phyloP scores from a whole-genome alignment of 30 jellyfish, hydroid and myxozoan species.

The Hydra vulgaris region DNA sequence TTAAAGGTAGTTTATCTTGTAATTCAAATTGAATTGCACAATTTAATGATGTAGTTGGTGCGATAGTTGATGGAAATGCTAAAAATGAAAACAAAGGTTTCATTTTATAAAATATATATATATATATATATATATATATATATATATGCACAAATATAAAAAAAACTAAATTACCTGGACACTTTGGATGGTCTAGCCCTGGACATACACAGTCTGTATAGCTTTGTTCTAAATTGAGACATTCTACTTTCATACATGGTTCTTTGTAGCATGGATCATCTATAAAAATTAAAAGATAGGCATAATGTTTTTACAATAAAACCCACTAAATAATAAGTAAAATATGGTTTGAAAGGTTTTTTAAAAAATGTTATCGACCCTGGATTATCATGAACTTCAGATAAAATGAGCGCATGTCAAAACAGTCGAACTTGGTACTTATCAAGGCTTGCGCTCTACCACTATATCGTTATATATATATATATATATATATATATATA shows the following conservation, averaged over 20 bases:
- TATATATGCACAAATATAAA: not conserved
- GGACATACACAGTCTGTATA: conserved; percentile 60
- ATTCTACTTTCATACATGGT: conserved; percentile 4
- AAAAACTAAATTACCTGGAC: conserved; percentile 36
- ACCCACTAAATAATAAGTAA: too few species aligned
- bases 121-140: too few species aligned
- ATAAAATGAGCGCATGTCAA: too few species aligned
- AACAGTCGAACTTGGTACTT: too few species aligned
- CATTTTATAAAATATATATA: too few species aligned
- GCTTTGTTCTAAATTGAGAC: conserved; percentile 4
- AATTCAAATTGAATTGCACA: not conserved
- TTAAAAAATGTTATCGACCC: too few species aligned
- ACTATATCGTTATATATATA: too few species aligned
- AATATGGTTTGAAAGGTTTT: too few species aligned
- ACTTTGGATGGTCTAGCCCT: conserved; percentile 21
- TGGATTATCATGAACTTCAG: too few species aligned
- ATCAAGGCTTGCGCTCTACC: too few species aligned
- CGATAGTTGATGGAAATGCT: not conserved
- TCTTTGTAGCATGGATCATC: conserved; percentile 19
- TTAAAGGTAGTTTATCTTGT: not conserved
- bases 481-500: too few species aligned
- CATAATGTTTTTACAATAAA: too few species aligned
- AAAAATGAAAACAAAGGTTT: not conserved
- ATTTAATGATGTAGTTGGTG: not conserved
- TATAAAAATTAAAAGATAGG: not conserved